Evolutionary conservation across 2,888 invertebrate genomes (phyloP).

Genomic region (Mythimna impura): DNA sequence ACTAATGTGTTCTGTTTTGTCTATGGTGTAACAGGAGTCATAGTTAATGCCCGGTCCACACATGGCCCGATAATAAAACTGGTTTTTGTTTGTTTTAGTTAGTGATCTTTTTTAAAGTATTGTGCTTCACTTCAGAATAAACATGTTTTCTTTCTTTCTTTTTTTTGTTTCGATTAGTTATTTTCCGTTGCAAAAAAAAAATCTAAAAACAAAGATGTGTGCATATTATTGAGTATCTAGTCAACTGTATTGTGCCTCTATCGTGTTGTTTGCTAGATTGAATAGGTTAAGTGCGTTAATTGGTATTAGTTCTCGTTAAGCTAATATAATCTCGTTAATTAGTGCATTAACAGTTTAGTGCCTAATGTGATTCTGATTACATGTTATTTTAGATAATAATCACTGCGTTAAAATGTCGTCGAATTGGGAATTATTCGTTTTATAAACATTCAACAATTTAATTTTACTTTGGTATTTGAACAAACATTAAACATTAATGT

Average conservation of each 20-base stretch:
- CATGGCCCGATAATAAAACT: too few relatives aligned
- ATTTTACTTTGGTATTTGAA: neutral
- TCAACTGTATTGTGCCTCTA: neutral
- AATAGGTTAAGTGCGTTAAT: slow-evolving; percentile 27
- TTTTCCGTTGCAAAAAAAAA: too few relatives aligned
- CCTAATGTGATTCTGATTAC: slow-evolving; percentile 1
- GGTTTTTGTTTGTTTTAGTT: too few relatives aligned
- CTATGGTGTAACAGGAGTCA: too few relatives aligned
- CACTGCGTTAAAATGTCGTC: slow-evolving; percentile 9
- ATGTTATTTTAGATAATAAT: slow-evolving; percentile 14
- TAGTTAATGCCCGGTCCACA: too few relatives aligned
- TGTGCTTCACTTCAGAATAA: too few relatives aligned
- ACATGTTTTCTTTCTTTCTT: too few relatives aligned
- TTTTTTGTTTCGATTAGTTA: too few relatives aligned
- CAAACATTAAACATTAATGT: neutral
- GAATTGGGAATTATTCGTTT: slow-evolving; percentile 14
- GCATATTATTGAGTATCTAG: too few relatives aligned
- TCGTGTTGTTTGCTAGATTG: slow-evolving; percentile 2
- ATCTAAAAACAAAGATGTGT: too few relatives aligned
- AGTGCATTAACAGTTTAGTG: slow-evolving; percentile 13
- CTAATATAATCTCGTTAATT: slow-evolving; percentile 31
- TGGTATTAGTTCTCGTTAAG: slow-evolving; percentile 19
- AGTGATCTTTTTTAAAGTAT: too few relatives aligned
- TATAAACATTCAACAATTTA: neutral
- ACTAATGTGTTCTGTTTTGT: too few relatives aligned